Base-by-base conservation (phyloP, 2,797 vertebrate species). In the Labroides dimidiatus region DNA sequence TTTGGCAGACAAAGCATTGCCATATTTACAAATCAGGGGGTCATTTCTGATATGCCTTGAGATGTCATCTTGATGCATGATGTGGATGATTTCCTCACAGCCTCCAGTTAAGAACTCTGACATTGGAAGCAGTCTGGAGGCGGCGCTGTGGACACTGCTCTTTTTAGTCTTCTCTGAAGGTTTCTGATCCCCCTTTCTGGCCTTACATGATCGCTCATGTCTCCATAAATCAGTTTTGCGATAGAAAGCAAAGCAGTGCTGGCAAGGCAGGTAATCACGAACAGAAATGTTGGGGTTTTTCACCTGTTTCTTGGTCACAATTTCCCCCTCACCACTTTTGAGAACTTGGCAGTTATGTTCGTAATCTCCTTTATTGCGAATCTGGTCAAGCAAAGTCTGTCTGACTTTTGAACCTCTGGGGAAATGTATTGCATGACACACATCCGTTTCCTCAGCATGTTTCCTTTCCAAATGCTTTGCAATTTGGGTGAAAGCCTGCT, bases 21-120 rank as follows among this genome's bases (percentile, higher is more conserved):
- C 91, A 51, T 77, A 93, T 89, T 91, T 92, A 72, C 91, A 93
- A 70, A 93, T 93, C 15, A 92, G 86, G 1, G 88, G 88, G 61
- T 93, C 92, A 5, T 87, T 89, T 74, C 85, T 76, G 39, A 93
- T 85, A 43, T 88, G 91, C 24, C 73, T 82, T 0, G 90, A 87
- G 33, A 93, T 84, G 19, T 92, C 85, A 63, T 93, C 92, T 74
- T 92, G 91, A 81, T 93, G 87, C 92, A 93, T 93, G 37, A 87
- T 88, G 50, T 88, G 80, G 27, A 93, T 87, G 41, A 93, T 92
- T 78, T 93, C 92, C 43, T 90, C 84, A 2, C 91, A 93, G 39
- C 82, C 84, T 78, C 83, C 90, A 0, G 87, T 89, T 63, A 92
- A 43, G 41, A 88, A 89, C 66, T 89, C 89, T 0, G 88, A 84